Percentiles rank a stretch among this genome's conserved stretches.
Conservation (phyloP, 2,113 vertebrate genomes). For the Xiphophorus couchianus region DNA sequence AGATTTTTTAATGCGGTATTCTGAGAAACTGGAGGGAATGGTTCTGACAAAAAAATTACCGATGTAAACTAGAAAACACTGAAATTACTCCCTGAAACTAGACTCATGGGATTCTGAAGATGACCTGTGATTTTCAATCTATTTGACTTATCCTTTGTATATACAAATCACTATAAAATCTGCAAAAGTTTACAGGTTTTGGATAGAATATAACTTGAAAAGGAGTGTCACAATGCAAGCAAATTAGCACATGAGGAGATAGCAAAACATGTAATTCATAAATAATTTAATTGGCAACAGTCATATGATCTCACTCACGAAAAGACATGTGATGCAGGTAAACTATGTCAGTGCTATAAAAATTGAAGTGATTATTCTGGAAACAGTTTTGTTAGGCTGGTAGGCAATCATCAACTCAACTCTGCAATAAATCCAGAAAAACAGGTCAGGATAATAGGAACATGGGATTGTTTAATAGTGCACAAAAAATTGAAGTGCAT, state of each 20-base stretch:
- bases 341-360: not conserved
- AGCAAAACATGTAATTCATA: not conserved
- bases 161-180: not conserved
- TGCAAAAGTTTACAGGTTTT: not conserved
- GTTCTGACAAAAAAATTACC: not conserved
- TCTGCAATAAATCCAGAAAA: conserved; percentile 49
- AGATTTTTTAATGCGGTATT: not conserved
- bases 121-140: not conserved
- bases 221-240: not conserved
- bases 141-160: not conserved
- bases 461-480: not conserved
- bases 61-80: not conserved
- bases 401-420: conserved; percentile 27
- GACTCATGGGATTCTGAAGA: not conserved
- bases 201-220: not conserved
- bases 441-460: conserved; percentile 7
- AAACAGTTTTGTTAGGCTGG: conserved; percentile 39
- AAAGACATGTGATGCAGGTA: not conserved
- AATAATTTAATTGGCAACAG: not conserved
- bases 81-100: not conserved
- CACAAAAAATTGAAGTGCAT: not conserved
- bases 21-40: not conserved
- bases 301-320: conserved; percentile 1
- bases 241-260: not conserved
- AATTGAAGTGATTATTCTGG: not conserved